Evolutionary conservation across 1,140 invertebrate genomes (phyloP), one percentile per base, ranked within the genome.

Genomic region (Orussus abietinus): DNA sequence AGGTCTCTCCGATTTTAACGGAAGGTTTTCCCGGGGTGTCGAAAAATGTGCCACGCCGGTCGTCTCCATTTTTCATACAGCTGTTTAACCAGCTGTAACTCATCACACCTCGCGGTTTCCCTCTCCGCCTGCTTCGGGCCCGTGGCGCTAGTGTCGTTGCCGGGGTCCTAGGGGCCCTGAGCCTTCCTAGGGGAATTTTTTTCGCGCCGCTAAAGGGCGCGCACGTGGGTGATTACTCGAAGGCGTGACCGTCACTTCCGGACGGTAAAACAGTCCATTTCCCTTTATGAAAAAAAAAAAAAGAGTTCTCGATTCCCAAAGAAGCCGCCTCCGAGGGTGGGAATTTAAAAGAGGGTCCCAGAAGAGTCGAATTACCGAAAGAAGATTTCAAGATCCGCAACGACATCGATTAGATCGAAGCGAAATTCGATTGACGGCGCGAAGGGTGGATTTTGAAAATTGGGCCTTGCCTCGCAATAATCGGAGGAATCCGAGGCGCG

Each of bases 11-110:
- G 22, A 25, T 25, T 25, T 25, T n/a, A 25, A 6, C 6, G 22
- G 22, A 25, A 25, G 6, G 22, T n/a, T 25, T 25, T 25, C n/a
- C 22, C 22, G 22, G 22, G 22, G n/a, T n/a, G n/a, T n/a, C n/a
- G n/a, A n/a, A 35, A 42, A 51, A 33, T 34, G 47, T 44, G 38
- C 33, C 26, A 30, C 28, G 22, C 40, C 42, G 42, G 55, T 56
- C 53, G 55, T 51, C 50, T 32, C 37, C 52, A 60, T 60, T 49
- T 38, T 33, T 19, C 37, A 26, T 49, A 48, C 60, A 62, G 47
- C 51, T 62, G 60, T 55, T 54, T 55, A 62, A 62, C 49, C 60
- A 61, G 58, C 48, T 61, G 59, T 59, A 59, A 59, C 49, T 28
- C 47, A 45, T 56, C 51, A 52, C 48, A 51, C 47, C 51, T 53